phyloP scores from a whole-genome alignment of 2,888 invertebrate species.

The Smittia sp. region DNA sequence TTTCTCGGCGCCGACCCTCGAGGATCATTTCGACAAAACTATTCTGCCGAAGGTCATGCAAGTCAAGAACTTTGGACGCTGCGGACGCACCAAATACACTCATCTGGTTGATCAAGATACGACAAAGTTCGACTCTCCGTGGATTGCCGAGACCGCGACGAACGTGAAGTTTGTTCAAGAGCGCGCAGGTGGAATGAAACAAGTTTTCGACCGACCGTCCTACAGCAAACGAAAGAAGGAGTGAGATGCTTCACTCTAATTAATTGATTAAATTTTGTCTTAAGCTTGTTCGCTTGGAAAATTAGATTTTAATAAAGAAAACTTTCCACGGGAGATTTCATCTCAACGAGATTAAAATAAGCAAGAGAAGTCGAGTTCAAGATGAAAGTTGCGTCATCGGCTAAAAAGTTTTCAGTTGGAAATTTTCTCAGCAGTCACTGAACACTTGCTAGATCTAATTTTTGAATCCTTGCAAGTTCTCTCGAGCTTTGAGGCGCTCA shows the following conservation, averaged over 20 bases:
- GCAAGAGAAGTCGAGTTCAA: not conserved
- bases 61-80: conserved; percentile 99
- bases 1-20: conserved; percentile 92
- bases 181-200: conserved; percentile 90
- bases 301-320: not conserved
- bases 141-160: conserved; percentile 88
- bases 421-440: too few species aligned
- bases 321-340: not conserved
- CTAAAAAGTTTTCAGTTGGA: too few species aligned
- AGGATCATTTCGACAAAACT: conserved; percentile 99
- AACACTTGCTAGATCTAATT: too few species aligned
- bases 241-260: not conserved
- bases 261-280: not conserved
- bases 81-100: conserved; percentile 98
- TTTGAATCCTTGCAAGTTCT: too few species aligned
- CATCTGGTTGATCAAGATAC: conserved; percentile 99
- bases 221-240: conserved; percentile 51
- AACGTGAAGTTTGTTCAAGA: conserved; percentile 83
- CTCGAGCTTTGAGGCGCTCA: too few species aligned
- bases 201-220: conserved; percentile 85
- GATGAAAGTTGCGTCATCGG: too few species aligned
- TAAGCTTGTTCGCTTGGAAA: not conserved
- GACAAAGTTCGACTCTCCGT: conserved; percentile 95
- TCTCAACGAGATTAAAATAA: not conserved
- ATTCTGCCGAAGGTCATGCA: conserved; percentile 99